A percentile compares a stretch with the other conserved stretches of the same genome.
These are phyloP conservation scores for Bombus vancouverensis DNA, from an alignment of 1,140 invertebrate species.

Conservation along the genomic window DNA sequence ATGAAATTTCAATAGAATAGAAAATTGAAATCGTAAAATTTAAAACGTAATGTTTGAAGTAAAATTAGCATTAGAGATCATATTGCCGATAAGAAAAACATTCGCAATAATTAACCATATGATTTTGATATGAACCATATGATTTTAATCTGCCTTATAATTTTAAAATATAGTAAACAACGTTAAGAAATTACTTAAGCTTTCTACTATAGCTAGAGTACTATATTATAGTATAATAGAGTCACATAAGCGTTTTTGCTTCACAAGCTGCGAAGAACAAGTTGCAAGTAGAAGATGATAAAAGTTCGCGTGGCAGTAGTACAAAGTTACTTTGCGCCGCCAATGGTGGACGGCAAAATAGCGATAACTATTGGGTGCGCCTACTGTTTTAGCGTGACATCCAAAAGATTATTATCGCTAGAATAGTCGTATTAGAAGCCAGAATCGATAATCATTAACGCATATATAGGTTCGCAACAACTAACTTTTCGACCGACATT, in stretches of 20 bases:
- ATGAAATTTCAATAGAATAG: background rate
- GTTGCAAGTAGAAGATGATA: background rate
- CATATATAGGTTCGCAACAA: background rate
- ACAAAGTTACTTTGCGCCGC: conserved; percentile 29
- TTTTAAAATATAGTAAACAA: background rate
- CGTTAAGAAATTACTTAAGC: background rate
- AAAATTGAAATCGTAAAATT: background rate
- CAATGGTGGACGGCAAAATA: conserved; percentile 22
- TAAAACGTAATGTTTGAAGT: background rate
- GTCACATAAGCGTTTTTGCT: too few relatives aligned
- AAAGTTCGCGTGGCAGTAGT: conserved; percentile 5
- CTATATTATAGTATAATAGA: too few relatives aligned
- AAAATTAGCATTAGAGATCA: background rate
- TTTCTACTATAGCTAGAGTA: background rate
- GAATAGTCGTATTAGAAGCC: background rate
- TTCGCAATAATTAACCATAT: background rate
- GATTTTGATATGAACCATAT: background rate
- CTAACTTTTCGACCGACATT: background rate
- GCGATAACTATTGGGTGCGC: conserved; percentile 33
- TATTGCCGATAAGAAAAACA: background rate
- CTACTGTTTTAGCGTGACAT: conserved; percentile 21
- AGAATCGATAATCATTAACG: background rate
- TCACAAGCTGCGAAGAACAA: background rate
- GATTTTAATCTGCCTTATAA: background rate
- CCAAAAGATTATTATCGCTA: conserved; percentile 3